Percentiles rank a stretch among this genome's conserved stretches.
Conservation (phyloP, 2,797 vertebrate genomes). For the Cirrhinus mrigala region DNA sequence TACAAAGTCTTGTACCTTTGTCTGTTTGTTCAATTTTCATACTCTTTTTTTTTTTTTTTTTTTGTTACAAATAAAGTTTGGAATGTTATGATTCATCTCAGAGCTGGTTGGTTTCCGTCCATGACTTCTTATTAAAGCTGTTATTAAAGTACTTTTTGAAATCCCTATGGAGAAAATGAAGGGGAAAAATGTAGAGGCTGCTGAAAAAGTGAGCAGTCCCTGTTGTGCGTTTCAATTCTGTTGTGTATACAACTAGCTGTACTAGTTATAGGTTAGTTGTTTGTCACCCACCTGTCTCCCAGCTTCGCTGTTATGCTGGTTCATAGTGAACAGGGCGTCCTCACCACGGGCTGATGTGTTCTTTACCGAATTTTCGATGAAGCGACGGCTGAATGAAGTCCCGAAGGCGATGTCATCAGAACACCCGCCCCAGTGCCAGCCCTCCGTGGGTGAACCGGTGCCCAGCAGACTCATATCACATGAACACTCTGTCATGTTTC, state of each 20-base stretch:
- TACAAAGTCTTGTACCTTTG: neutral
- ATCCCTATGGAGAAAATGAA: neutral
- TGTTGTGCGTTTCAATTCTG: neutral
- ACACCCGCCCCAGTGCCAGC: slow-evolving; percentile 98
- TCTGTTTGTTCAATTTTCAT: neutral
- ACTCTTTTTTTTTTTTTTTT: neutral
- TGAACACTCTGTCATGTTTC: slow-evolving; percentile 93
- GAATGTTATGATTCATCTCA: slow-evolving; percentile 5
- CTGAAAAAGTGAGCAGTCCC: neutral
- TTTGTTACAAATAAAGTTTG: slow-evolving; percentile 24
- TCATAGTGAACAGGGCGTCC: slow-evolving; percentile 79
- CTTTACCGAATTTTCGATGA: slow-evolving; percentile 79
- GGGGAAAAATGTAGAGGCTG: neutral
- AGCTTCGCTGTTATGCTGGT: slow-evolving; percentile 93
- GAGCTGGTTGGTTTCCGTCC: neutral
- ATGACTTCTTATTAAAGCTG: slow-evolving; percentile 13
- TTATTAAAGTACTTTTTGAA: slow-evolving; percentile 1
- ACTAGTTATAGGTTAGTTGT: neutral
- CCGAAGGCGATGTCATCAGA: slow-evolving; percentile 93
- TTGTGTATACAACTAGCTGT: neutral
- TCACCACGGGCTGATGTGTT: slow-evolving; percentile 73
- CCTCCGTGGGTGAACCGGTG: slow-evolving; percentile 78
- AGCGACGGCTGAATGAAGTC: slow-evolving; percentile 90
- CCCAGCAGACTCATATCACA: slow-evolving; percentile 84
- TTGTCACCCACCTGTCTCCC: slow-evolving; percentile 88